phyloP scores from a whole-genome alignment of 2,113 vertebrate genomes.

The Chionomys nivalis region DNA sequence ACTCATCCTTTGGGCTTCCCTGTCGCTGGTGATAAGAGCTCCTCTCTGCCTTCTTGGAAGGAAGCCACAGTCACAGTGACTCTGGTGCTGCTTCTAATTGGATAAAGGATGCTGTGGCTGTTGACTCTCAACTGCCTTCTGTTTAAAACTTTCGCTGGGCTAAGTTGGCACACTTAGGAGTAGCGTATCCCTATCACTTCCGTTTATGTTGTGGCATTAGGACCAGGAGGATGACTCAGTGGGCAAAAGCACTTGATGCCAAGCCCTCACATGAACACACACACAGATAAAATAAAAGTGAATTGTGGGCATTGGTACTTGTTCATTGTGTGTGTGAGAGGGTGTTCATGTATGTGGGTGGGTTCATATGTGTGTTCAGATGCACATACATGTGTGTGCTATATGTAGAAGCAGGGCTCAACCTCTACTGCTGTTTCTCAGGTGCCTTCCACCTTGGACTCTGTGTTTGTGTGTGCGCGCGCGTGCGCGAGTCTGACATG shows the following conservation, averaged over 20 bases:
- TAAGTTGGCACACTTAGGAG: neutral
- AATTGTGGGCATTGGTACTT: neutral
- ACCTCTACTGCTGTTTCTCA: neutral
- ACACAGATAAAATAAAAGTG: neutral
- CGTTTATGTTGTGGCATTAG: neutral
- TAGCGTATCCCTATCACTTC: neutral
- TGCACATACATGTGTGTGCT: neutral
- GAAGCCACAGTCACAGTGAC: neutral
- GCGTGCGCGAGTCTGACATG: neutral
- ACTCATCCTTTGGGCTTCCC: neutral
- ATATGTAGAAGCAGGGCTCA: neutral
- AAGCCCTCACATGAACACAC: neutral
- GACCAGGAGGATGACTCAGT: neutral
- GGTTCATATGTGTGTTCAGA: neutral
- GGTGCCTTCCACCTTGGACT: neutral
- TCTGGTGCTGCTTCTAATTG: neutral
- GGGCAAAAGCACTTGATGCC: neutral
- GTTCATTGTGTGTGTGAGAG: neutral
- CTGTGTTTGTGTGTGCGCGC: neutral
- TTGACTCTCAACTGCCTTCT: neutral
- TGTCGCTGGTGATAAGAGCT: neutral
- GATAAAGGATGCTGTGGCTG: no score
- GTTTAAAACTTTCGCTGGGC: neutral
- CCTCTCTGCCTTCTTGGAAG: neutral
- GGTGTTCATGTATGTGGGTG: neutral